Conservation (phyloP, 2,797 vertebrate species). For the Melanogrammus aeglefinus region DNA sequence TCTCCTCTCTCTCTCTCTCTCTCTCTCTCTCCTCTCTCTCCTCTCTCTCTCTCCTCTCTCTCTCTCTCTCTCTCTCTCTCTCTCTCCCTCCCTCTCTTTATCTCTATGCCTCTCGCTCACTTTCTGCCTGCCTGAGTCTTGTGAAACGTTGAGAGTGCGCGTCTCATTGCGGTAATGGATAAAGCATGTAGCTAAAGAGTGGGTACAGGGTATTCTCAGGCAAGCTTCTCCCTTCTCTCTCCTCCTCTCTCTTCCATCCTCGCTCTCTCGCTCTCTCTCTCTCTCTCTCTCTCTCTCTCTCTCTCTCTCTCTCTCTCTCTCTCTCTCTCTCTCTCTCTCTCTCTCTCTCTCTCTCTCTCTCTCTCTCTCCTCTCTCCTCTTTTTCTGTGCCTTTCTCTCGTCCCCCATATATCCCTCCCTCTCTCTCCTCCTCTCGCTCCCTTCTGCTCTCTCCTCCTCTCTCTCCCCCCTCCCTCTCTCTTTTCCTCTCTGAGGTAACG, state of each 20-base stretch:
- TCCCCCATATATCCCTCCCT: background rate
- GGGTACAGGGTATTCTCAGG: conserved; percentile 26
- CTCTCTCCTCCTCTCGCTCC: no score
- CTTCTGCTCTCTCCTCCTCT: no score
- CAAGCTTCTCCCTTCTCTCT: conserved; percentile 30
- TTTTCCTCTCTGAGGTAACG: no score
- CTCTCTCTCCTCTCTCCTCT: no score
- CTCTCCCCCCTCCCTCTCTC: no score
- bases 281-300: background rate
- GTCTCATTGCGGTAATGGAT: conserved; percentile 61
- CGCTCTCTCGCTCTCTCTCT: background rate
- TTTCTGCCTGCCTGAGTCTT: conserved; percentile 36
- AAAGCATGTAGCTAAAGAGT: conserved; percentile 55
- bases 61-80: background rate
- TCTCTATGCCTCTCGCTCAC: conserved; percentile 10
- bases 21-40: background rate
- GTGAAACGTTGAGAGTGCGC: conserved; percentile 51
- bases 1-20: conserved; percentile 1
- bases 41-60: background rate
- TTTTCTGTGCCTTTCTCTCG: no score
- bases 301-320: no score
- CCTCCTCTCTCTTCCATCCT: conserved; percentile 15
- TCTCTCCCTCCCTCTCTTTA: conserved; percentile 10
- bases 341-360: no score
- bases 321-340: no score